Conservation (phyloP, 2,113 vertebrate species). For the Epinephelus cyanopodus region DNA sequence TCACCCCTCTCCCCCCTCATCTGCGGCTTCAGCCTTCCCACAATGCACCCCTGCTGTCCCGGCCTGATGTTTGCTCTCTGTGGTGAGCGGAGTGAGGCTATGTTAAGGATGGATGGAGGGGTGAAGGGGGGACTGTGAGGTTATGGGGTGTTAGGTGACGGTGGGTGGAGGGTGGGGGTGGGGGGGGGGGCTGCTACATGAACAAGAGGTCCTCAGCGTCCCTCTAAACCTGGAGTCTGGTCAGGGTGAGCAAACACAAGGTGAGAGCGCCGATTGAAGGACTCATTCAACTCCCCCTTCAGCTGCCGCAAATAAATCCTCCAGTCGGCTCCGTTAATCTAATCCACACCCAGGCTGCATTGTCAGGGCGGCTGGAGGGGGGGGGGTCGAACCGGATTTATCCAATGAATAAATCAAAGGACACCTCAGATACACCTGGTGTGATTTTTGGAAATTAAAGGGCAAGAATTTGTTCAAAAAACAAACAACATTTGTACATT, state of each 20-base stretch:
- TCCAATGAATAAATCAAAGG: neutral
- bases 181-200: conserved; percentile 23
- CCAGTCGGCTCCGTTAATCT: conserved; percentile 11
- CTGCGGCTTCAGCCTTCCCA: conserved; percentile 58
- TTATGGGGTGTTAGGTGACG: conserved; percentile 31
- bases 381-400: neutral
- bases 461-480: neutral
- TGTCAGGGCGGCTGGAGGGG: conserved; percentile 9
- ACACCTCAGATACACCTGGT: neutral
- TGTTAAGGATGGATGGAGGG: conserved; percentile 41
- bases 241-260: conserved; percentile 70
- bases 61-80: conserved; percentile 70
- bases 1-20: conserved; percentile 19
- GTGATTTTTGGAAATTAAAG: too few relatives aligned
- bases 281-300: conserved; percentile 28
- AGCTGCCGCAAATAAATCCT: conserved; percentile 20
- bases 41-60: conserved; percentile 67
- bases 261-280: conserved; percentile 71
- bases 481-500: too few relatives aligned
- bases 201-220: conserved; percentile 59
- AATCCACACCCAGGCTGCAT: conserved; percentile 9
- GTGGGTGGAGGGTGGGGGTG: conserved; percentile 6
- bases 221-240: conserved; percentile 67
- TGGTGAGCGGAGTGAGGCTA: conserved; percentile 57
- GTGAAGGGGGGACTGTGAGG: conserved; percentile 37